Conservation (phyloP, 2,888 invertebrate genomes). For the Rhyacophila evoluta region DNA sequence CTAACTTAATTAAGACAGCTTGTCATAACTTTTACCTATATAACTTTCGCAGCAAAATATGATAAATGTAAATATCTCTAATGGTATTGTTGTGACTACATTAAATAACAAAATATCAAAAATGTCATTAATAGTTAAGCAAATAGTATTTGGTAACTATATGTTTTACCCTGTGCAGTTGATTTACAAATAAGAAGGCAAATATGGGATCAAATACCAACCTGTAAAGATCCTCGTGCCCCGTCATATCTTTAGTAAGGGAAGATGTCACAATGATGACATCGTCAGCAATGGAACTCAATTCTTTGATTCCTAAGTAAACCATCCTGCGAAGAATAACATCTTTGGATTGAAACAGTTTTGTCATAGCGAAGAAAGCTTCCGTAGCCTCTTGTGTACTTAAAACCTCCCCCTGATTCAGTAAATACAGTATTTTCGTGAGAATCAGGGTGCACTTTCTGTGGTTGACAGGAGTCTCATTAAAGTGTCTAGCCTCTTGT, state of each 20-base stretch:
- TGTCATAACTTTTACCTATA: too few relatives aligned
- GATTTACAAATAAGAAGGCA: not conserved
- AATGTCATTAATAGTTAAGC: too few relatives aligned
- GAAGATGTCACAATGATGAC: slow-evolving; percentile 99
- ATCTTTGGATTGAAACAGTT: slow-evolving; percentile 98
- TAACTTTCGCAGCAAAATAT: too few relatives aligned
- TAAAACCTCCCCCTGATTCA: slow-evolving; percentile 95
- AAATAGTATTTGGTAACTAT: too few relatives aligned
- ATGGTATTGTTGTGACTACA: too few relatives aligned
- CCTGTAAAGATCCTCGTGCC: slow-evolving; percentile 88
- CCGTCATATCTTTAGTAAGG: slow-evolving; percentile 98
- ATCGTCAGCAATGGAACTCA: slow-evolving; percentile 95
- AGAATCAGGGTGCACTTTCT: slow-evolving; percentile 96
- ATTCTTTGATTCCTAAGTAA: slow-evolving; percentile 95
- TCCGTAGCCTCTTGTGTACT: slow-evolving; percentile 97
- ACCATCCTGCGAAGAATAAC: slow-evolving; percentile 94
- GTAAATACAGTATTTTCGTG: slow-evolving; percentile 94
- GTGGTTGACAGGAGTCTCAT: slow-evolving; percentile 97
- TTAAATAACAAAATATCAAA: too few relatives aligned
- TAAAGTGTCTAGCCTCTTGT: slow-evolving; percentile 97
- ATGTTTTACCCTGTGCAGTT: too few relatives aligned
- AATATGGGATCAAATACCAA: not conserved
- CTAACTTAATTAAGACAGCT: too few relatives aligned
- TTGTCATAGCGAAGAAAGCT: slow-evolving; percentile 99
- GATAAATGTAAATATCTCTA: too few relatives aligned